phyloP scores from a whole-genome alignment of 2,113 vertebrate genomes.

The Leiothrix lutea region DNA sequence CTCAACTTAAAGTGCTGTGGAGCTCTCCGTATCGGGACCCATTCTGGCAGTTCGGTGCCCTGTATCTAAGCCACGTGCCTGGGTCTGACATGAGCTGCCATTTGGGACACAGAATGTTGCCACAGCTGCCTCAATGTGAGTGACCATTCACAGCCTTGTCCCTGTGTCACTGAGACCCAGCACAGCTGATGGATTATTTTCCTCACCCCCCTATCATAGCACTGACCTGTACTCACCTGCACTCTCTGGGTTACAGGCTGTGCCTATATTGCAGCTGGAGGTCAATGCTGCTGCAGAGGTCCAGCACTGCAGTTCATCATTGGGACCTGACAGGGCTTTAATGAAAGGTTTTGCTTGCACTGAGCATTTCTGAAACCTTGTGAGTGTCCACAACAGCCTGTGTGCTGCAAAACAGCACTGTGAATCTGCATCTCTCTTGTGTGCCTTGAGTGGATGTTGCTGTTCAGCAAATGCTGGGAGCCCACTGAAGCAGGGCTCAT shows the following conservation, averaged over 20 bases:
- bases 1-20: not conserved
- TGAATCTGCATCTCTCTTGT: not conserved
- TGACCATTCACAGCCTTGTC: not conserved
- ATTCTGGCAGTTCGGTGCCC: not conserved
- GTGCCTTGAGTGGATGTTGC: not conserved
- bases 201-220: not conserved
- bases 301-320: not conserved
- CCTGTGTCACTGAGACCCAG: not conserved
- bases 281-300: not conserved
- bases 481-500: not conserved
- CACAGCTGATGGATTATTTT: not conserved
- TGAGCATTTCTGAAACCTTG: not conserved
- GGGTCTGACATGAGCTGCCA: fast-evolving
- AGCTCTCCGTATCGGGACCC: not conserved
- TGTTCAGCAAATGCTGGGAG: not conserved
- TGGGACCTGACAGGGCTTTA: constrained; percentile 19
- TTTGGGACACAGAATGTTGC: fast-evolving
- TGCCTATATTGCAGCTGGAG: not conserved
- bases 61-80: fast-evolving
- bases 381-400: not conserved
- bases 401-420: not conserved
- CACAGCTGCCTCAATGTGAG: not conserved
- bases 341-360: not conserved
- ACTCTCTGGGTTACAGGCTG: not conserved
- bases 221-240: not conserved